Base-by-base conservation (phyloP, 1,140 invertebrate genomes). In the Macrotrachela quadricornifera region DNA sequence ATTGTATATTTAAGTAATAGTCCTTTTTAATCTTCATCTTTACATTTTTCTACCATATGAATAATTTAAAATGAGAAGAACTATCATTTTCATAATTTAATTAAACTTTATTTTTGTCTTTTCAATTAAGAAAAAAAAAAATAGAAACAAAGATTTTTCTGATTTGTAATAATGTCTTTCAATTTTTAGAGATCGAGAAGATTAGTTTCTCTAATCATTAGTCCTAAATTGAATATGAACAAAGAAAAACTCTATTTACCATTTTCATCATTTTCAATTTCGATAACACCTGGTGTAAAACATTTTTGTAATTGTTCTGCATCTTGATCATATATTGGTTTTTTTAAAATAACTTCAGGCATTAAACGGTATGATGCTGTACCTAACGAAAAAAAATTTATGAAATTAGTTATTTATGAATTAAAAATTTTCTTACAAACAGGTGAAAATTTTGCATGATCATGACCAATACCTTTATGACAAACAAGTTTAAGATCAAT, bases 381-480 rank as follows among this genome's bases (percentile, higher is more conserved):
- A 3, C 83, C 85, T 84, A 61, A 56, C 11, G 55, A 51, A 17
- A 13, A 14, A 46, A 52, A 16, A 13, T 46, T 17, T 18, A 53
- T 55, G 21, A 40, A 10, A 13, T 42, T 37, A 21, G 9, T 51
- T 17, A 18, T 11, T 47, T 10, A 49, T 13, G 17, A 42, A n/a
- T 42, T 36, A 12, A 6, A 30, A 30, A n/a, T n/a, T 30, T 30
- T 30, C 79, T 68, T 71, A 83, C 85, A 82, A 62, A 97, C 91
- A 53, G 92, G 91, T 36, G 87, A 94, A 74, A 96, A 97, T 72
- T 97, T 97, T 0, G 91, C 90, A 75, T 99, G 92, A 73, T 97
- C 91, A 63, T 79, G 80, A 6, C 91, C 91, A 60, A 88, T 79
- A 21, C 92, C 85, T 73, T 97, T 97, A 0, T 91, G 79, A 59